phyloP scores from a whole-genome alignment of 2,113 vertebrate genomes.

The Ovibos moschatus region DNA sequence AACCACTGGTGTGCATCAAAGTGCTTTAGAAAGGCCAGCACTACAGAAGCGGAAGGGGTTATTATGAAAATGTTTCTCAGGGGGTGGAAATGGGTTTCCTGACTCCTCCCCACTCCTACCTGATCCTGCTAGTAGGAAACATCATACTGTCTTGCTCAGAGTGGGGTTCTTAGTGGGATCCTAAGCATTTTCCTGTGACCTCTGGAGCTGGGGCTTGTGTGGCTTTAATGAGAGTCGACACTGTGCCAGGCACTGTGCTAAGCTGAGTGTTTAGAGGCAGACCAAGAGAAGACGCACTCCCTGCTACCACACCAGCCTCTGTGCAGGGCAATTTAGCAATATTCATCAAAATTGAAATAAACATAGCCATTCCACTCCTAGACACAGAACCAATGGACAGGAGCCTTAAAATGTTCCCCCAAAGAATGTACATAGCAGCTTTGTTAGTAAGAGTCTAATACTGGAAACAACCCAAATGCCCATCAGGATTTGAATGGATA shows the following conservation, averaged over 20 bases:
- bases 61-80: background rate
- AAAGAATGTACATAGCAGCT: background rate
- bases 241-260: background rate
- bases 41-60: background rate
- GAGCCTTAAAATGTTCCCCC: background rate
- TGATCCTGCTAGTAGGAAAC: background rate
- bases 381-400: background rate
- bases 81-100: background rate
- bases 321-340: background rate
- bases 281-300: background rate
- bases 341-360: no score
- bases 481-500: background rate
- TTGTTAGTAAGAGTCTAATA: background rate
- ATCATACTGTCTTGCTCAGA: background rate
- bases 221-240: fast-evolving
- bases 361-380: background rate
- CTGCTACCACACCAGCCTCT: fast-evolving
- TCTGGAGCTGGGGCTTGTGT: background rate
- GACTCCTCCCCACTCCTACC: background rate
- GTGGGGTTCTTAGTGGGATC: background rate
- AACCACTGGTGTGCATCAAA: background rate
- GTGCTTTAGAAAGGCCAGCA: background rate
- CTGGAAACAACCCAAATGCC: background rate
- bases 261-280: background rate
- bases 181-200: background rate